Conservation (phyloP, 2,797 vertebrate species). For the Sebastes dallii region DNA sequence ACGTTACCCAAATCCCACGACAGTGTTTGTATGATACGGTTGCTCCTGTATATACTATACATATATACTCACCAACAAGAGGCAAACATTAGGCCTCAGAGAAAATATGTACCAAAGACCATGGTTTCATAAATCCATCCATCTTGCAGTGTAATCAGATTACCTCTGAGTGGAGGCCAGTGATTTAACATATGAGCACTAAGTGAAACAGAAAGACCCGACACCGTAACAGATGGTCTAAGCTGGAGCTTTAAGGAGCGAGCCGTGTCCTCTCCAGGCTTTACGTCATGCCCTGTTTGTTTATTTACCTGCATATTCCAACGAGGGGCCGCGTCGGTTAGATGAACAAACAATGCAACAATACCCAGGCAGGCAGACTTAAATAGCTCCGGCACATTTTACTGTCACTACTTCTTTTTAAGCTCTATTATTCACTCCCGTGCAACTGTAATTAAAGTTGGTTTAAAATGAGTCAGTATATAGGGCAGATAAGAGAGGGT, state of each 20-base stretch:
- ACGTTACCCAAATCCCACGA: not conserved
- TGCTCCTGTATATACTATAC: not conserved
- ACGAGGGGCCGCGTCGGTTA: not conserved
- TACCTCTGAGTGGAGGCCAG: not conserved
- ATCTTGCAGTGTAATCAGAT: slow-evolving; percentile 12
- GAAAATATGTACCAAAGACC: not conserved
- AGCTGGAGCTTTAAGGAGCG: not conserved
- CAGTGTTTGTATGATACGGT: not conserved
- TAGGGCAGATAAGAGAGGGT: slow-evolving; percentile 19
- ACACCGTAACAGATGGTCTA: not conserved
- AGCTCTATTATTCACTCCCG: not conserved
- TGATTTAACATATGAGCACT: not conserved
- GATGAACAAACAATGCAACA: not conserved
- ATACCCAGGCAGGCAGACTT: not conserved
- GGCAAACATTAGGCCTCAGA: not conserved
- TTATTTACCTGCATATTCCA: slow-evolving; percentile 8
- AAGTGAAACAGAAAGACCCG: not conserved
- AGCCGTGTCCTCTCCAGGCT: not conserved
- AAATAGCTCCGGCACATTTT: slow-evolving; percentile 5
- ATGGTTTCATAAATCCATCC: not conserved
- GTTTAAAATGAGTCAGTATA: slow-evolving; percentile 16
- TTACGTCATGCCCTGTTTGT: not conserved
- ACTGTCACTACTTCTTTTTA: slow-evolving; percentile 11
- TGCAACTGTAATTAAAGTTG: slow-evolving; percentile 29
- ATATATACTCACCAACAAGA: not conserved